Percentiles rank a stretch among this genome's conserved stretches.
Evolutionary conservation across 1,140 invertebrate species (phyloP).

Genomic region (Kradibia gibbosae): DNA sequence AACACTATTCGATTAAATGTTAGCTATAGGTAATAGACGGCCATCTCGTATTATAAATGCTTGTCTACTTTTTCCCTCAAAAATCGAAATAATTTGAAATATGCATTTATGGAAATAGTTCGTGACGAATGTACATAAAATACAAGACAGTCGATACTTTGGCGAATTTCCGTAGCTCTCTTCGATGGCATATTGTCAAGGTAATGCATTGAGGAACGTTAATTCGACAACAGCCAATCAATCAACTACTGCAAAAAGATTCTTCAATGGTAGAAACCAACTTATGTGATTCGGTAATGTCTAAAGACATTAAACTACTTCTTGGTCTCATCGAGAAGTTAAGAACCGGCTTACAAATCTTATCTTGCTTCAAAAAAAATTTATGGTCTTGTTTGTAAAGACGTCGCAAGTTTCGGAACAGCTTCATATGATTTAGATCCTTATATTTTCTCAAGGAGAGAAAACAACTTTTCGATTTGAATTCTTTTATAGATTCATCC

Average conservation of each 20-base stretch:
- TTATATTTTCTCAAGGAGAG: neutral
- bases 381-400: conserved; percentile 44
- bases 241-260: conserved; percentile 8
- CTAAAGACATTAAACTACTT: conserved; percentile 2
- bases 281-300: neutral
- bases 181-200: neutral
- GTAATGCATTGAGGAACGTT: conserved; percentile 29
- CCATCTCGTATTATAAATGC: too few relatives aligned
- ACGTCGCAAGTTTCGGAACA: neutral
- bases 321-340: conserved; percentile 5
- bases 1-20: too few relatives aligned
- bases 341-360: conserved; percentile 28
- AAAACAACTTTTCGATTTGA: neutral
- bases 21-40: too few relatives aligned
- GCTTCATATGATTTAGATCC: conserved; percentile 23
- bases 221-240: conserved; percentile 24
- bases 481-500: conserved; percentile 8
- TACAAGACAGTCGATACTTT: too few relatives aligned
- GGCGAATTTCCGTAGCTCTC: neutral
- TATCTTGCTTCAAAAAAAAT: conserved; percentile 52
- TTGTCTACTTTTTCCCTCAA: too few relatives aligned
- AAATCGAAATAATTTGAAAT: too few relatives aligned
- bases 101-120: too few relatives aligned
- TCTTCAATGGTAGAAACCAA: neutral
- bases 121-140: too few relatives aligned